phyloP scores from a whole-genome alignment of 2,797 vertebrate genomes.

The Petrocephalus schoutedeni region DNA sequence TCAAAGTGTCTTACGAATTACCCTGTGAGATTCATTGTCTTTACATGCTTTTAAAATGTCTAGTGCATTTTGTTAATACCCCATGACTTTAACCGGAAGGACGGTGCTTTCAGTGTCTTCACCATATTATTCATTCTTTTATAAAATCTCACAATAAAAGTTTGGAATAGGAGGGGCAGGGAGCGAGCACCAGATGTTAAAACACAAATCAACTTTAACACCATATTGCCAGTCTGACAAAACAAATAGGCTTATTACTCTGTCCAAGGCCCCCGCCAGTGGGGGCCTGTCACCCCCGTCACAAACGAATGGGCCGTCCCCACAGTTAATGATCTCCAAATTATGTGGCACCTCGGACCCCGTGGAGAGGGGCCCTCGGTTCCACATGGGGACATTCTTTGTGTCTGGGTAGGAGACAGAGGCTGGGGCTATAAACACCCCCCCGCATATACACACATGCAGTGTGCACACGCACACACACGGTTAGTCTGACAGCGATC shows the following conservation, averaged over 20 bases:
- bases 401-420: constrained; percentile 47
- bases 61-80: background rate
- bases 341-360: constrained; percentile 47
- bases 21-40: background rate
- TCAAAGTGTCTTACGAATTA: background rate
- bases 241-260: constrained; percentile 25
- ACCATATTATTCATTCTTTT: background rate
- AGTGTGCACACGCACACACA: constrained; percentile 29
- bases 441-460: constrained; percentile 29
- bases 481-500: constrained; percentile 42
- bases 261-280: constrained; percentile 8
- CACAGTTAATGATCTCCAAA: constrained; percentile 49
- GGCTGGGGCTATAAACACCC: constrained; percentile 46
- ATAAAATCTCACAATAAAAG: background rate
- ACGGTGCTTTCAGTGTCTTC: background rate
- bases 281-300: constrained; percentile 18
- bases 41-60: background rate
- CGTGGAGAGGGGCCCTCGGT: constrained; percentile 37
- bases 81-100: background rate
- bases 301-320: constrained; percentile 29
- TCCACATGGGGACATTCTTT: constrained; percentile 50
- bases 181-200: constrained; percentile 21
- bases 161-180: background rate
- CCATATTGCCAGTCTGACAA: constrained; percentile 24
- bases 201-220: constrained; percentile 28